Evolutionary conservation across 2,888 invertebrate species (phyloP), one percentile per base, ranked within the genome.

Genomic region (Gandaritis pyraliata): DNA sequence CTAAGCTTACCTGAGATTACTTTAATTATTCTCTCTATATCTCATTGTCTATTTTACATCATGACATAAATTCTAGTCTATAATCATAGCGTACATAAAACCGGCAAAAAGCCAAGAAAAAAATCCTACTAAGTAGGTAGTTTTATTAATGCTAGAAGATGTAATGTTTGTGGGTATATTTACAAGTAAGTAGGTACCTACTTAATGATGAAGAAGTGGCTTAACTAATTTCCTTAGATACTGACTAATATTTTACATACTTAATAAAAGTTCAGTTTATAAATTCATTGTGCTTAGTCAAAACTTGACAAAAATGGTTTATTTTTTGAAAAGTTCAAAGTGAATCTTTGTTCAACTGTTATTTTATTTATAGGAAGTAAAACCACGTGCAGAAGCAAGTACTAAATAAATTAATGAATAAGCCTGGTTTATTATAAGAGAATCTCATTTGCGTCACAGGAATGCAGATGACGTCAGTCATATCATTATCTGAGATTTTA

Each of bases 371-470:
- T 33, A 33, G 33, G 0, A 43, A 16, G 16, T 4, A 43, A 13
- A 46, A 12, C 45, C 36, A 15, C 16, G 6, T 29, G 38, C 51
- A 8, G 2, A 11, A 46, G 1, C 10, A 12, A 16, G 23, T 33
- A 72, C 71, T 76, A 72, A 54, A 76, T 74, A 80, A 77, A 78
- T 77, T 77, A 80, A 78, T 79, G 73, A 75, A 66, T 71, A 71
- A 76, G 74, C 56, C 69, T 68, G 64, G 60, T 70, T 70, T 68
- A 71, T 71, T 23, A 61, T 46, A 64, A 66, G 63, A 64, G 71
- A 66, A 55, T 61, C 46, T 46, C 54, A 66, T 60, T 65, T 74
- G 72, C 78, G 80, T 79, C 78, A 77, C 56, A 61, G 66, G 72
- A 72, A 74, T 73, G 68, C 61, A 69, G 67, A 54, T 65, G 69